Evolutionary conservation across 1,140 invertebrate species (phyloP), one percentile per base, ranked within the genome.

Genomic region (Brachionus rotundiformis): DNA sequence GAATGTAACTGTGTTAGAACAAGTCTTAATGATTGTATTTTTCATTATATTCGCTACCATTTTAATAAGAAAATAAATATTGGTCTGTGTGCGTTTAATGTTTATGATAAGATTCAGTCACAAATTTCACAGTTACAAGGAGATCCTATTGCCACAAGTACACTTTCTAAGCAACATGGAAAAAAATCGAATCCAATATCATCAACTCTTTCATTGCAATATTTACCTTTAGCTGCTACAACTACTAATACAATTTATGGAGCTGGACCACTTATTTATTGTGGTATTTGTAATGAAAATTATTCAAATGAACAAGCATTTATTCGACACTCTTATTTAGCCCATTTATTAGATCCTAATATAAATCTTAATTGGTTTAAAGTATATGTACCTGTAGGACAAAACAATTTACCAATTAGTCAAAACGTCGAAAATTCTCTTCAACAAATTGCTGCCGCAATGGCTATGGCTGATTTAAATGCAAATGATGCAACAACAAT

Each of bases 291-390:
- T 16, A 79, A 79, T n/a, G 76, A 79, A 31, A 79, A 79, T 25
- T 79, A 79, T 33, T 79, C 76, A n/a, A 79, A 79, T 25, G 76
- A 79, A 79, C 47, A 54, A 63, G 76, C 76, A 7, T 79, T 79
- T 13, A 79, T 79, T 59, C 29, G 76, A 19, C 76, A 79, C 33
- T 79, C 76, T 2, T 63, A 39, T 7, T 63, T 79, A 29, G 31
- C 47, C 7, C 76, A 79, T 59, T 27, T 79, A n/a, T 25, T 79
- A 11, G 76, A 79, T 79, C 76, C 76, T 19, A 79, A 79, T 27
- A 54, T 79, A 11, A 79, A 79, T 63, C 36, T 79, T 11, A 79
- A 79, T 25, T 79, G 76, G 76, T 79, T 59, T 27, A 79, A 63
- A 59, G 76, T 79, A 0, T 79, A 79, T 29, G 36, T 41, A 2